Evolutionary conservation across 2,113 vertebrate species (phyloP), one percentile per base, ranked within the genome.

Genomic region (Sander vitreus): DNA sequence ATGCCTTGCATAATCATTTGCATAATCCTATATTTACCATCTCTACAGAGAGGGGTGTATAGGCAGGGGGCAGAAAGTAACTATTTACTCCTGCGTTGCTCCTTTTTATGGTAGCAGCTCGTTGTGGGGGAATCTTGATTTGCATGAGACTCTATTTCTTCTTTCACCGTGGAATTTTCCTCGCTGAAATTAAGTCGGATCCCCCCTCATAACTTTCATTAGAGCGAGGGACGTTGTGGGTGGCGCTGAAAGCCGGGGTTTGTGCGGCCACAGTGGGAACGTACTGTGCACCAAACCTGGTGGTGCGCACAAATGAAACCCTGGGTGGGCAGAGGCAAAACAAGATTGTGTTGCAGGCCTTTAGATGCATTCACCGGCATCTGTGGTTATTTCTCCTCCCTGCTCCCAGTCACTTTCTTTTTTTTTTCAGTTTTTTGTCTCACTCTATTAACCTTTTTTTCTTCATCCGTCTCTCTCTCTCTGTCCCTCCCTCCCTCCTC

Each of bases 11-110:
- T 70, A 53, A 82, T 71, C 76, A 77, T 90, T 91, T 74, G 67
- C 85, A 81, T 85, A 80, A 88, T 85, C 79, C 87, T 80, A 58
- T 89, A 85, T 92, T 91, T 90, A 86, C 83, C 80, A 19, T 66
- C 72, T 45, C 36, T 43, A 39, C 62, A 60, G 65, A 78, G 47
- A 51, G 27, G 47, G 60, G 58, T 6, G 7, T 43, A 43, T 43
- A 18, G 39, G 47, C n/a, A 9, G 39, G 53, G 43, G 59, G 85
- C 54, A 25, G 55, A 43, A 33, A 73, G 81, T 88, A 67, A 87
- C 87, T 84, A 86, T 88, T 89, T 80, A 80, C 87, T 82, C 50
- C 51, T 71, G 83, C 86, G 39, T 71, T 18, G 60, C 62, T 69
- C 47, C 67, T 80, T 18, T 80, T 84, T 76, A 55, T 21, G 45